Evolutionary conservation across 2,888 invertebrate species (phyloP).

Genomic region (Agrotis segetum): DNA sequence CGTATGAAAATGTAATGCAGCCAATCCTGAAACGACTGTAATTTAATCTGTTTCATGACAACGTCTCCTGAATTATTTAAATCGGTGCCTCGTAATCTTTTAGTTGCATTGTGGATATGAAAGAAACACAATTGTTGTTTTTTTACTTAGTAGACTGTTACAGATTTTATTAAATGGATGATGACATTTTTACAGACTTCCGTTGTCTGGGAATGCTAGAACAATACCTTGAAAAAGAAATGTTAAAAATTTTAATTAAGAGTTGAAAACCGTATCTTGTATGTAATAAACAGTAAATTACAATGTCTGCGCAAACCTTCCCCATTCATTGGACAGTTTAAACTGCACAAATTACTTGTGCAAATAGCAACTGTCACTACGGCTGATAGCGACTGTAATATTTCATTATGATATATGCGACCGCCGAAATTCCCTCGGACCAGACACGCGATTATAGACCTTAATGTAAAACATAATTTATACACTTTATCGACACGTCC

Average conservation of each 20-base stretch:
- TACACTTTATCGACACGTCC: conserved; percentile 43
- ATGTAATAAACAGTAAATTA: conserved; percentile 32
- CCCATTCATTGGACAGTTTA: conserved; percentile 40
- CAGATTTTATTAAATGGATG: conserved; percentile 19
- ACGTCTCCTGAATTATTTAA: conserved; percentile 33
- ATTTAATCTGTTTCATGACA: conserved; percentile 26
- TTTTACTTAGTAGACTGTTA: conserved; percentile 7
- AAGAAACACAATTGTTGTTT: conserved; percentile 17
- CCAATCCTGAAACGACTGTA: conserved; percentile 22
- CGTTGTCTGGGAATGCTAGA: conserved; percentile 26
- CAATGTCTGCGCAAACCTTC: conserved; percentile 29
- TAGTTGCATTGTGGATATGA: conserved; percentile 20
- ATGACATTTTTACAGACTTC: conserved; percentile 11
- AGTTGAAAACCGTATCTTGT: conserved; percentile 19
- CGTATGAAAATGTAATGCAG: conserved; percentile 39
- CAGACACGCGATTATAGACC: conserved; percentile 61
- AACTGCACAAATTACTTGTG: conserved; percentile 52
- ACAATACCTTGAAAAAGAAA: conserved; percentile 12
- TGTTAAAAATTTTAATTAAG: conserved; percentile 6
- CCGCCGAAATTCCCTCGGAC: conserved; percentile 52
- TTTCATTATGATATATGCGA: conserved; percentile 60
- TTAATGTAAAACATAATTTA: conserved; percentile 54
- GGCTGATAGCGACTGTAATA: conserved; percentile 64
- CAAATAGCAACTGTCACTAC: conserved; percentile 67
- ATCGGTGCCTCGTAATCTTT: conserved; percentile 24